Conservation (phyloP, 1,140 invertebrate genomes). For the Papilio dardanus region DNA sequence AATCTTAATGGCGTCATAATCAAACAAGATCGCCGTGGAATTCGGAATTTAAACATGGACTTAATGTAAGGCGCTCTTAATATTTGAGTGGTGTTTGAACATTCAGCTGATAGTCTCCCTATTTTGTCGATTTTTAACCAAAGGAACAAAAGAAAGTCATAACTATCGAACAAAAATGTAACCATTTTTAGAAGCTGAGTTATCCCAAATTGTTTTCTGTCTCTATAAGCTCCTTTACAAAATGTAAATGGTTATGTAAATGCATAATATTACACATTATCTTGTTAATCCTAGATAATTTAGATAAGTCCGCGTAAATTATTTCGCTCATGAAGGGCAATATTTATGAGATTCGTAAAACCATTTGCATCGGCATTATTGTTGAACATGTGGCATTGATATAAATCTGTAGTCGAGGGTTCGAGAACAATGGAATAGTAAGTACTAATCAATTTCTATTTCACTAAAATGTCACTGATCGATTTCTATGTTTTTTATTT, state of each 20-base stretch:
- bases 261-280: neutral
- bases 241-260: neutral
- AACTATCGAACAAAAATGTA: neutral
- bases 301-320: slow-evolving; percentile 8
- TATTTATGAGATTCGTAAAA: slow-evolving; percentile 23
- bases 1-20: too few species aligned
- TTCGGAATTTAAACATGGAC: too few species aligned
- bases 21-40: too few species aligned
- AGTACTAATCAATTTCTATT: neutral
- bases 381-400: neutral
- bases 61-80: too few species aligned
- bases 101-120: too few species aligned
- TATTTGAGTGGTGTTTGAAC: too few species aligned
- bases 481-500: too few species aligned
- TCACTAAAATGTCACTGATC: too few species aligned
- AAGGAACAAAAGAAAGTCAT: neutral
- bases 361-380: neutral
- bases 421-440: neutral
- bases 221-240: neutral
- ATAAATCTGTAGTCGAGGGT: neutral
- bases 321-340: neutral
- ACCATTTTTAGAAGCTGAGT: neutral
- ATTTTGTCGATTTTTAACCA: too few species aligned
- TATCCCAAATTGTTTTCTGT: neutral
- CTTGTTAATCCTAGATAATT: slow-evolving; percentile 7